Base-by-base conservation (phyloP, 2,888 invertebrate genomes). In the Dorcus hopei region DNA sequence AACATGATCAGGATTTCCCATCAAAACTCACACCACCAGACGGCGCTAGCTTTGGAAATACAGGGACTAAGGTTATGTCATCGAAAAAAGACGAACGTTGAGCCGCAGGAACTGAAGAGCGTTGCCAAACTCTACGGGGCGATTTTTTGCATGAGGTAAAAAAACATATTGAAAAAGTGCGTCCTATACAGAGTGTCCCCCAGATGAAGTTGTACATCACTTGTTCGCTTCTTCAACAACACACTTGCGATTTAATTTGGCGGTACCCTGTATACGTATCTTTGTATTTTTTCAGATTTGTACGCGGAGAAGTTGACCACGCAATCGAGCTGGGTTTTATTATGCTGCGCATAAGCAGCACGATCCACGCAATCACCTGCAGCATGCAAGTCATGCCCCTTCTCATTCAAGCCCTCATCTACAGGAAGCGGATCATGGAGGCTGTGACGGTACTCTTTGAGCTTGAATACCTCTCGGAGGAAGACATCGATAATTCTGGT, bases 1-100 rank as follows among this genome's bases (percentile, higher is more conserved):
- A 83, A 84, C 61, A 79, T 85, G 74, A 73, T 83, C 23, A 66
- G 71, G 3, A 74, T 78, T 0, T 74, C 77, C 5, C 73, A 79
- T 49, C 72, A 73, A 58, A 70, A 75, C 49, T 66, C 70, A 33
- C 70, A 71, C 42, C 63, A 66, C 48, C 62, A 61, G 38, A 59
- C 71, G 38, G 62, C 71, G 49, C 54, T 70, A 11, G 70, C 72
- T 4, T 67, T 82, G 64, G 82, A 82, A 67, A 72, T 76, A 6
- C 74, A 75, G 48, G 77, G 80, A 1, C 68, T 82, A 19, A 70
- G 71, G 26, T 62, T 81, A 40, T 81, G 81, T 63, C 73, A 72
- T 51, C 67, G 74, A 38, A 78, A 77, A 58, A 70, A 68, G 41
- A 67, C 73, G 0, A 66, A 66, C 7, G 68, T 81, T 2, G 81